These are phyloP conservation scores for Pipra filicauda DNA, from an alignment of 2,113 vertebrate genomes.

Conservation along the genomic window DNA sequence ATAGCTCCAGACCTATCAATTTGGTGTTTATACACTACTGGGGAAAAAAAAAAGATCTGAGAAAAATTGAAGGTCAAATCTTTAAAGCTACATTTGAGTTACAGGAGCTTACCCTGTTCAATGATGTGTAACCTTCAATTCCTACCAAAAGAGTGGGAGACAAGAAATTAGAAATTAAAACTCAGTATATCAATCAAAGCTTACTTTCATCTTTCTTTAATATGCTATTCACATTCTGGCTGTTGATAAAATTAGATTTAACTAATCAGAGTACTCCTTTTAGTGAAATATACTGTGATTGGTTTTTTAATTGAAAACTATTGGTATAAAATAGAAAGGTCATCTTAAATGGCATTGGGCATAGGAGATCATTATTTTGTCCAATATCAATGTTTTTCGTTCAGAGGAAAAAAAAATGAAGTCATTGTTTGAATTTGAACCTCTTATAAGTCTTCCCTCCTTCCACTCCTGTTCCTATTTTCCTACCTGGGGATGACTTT, in stretches of 20 bases:
- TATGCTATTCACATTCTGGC: slow-evolving; percentile 34
- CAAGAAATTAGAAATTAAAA: slow-evolving; percentile 16
- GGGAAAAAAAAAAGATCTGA: background rate
- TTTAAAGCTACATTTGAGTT: background rate
- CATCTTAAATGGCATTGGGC: slow-evolving; percentile 1
- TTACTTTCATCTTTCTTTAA: slow-evolving; percentile 8
- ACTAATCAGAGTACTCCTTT: slow-evolving; percentile 36
- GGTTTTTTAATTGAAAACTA: slow-evolving; percentile 52
- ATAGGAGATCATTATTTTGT: background rate
- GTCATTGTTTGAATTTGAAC: background rate
- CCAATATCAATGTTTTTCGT: background rate
- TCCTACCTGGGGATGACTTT: background rate
- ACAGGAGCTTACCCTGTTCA: background rate
- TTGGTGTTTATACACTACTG: background rate
- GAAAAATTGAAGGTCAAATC: background rate
- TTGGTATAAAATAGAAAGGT: slow-evolving; percentile 41
- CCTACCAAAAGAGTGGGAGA: slow-evolving; percentile 1
- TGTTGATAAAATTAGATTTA: slow-evolving; percentile 60
- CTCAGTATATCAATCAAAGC: slow-evolving; percentile 23
- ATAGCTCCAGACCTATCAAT: background rate
- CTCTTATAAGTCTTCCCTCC: background rate
- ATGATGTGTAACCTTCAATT: slow-evolving; percentile 15
- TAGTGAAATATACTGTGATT: slow-evolving; percentile 37
- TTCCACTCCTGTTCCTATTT: background rate
- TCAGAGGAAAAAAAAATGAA: background rate